Percentiles rank a stretch among this genome's conserved stretches.
Conservation (phyloP, 2,888 invertebrate genomes). For the Entomobrya proxima region DNA sequence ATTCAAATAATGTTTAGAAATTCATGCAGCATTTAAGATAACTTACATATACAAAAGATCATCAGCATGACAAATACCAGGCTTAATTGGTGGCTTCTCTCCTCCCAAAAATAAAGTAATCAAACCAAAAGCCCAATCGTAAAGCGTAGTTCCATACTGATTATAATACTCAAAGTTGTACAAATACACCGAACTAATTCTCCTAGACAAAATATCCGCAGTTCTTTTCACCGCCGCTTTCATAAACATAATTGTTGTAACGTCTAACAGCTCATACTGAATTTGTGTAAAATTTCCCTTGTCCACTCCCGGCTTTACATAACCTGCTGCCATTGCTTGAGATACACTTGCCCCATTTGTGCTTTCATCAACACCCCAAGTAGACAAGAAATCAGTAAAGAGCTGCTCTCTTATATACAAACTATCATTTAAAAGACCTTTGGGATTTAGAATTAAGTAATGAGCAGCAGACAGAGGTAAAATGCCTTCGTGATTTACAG, state of each 20-base stretch:
- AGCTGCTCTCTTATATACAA: slow-evolving; percentile 54
- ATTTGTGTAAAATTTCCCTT: slow-evolving; percentile 51
- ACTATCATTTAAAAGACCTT: slow-evolving; percentile 39
- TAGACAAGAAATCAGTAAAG: slow-evolving; percentile 52
- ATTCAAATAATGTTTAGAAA: too few species aligned
- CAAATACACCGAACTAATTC: slow-evolving; percentile 61
- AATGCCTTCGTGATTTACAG: slow-evolving; percentile 67
- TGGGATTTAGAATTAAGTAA: slow-evolving; percentile 31
- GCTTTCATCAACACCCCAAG: slow-evolving; percentile 58
- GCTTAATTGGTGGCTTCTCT: slow-evolving; percentile 53
- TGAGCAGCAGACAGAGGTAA: slow-evolving; percentile 56
- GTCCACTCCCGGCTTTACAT: slow-evolving; percentile 14
- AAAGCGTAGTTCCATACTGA: not conserved
- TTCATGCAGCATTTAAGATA: too few species aligned
- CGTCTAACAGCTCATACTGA: slow-evolving; percentile 58
- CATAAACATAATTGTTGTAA: slow-evolving; percentile 60
- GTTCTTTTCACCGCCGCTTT: slow-evolving; percentile 70
- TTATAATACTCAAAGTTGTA: slow-evolving; percentile 72
- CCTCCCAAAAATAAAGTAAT: slow-evolving; percentile 69
- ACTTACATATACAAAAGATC: slow-evolving; percentile 70
- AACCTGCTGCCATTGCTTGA: slow-evolving; percentile 51
- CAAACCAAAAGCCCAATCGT: not conserved
- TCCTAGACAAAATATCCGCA: slow-evolving; percentile 67
- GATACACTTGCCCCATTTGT: slow-evolving; percentile 59
- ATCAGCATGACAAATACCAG: slow-evolving; percentile 69